phyloP scores from a whole-genome alignment of 2,797 vertebrate genomes.

The Acanthurus leucopareius region DNA sequence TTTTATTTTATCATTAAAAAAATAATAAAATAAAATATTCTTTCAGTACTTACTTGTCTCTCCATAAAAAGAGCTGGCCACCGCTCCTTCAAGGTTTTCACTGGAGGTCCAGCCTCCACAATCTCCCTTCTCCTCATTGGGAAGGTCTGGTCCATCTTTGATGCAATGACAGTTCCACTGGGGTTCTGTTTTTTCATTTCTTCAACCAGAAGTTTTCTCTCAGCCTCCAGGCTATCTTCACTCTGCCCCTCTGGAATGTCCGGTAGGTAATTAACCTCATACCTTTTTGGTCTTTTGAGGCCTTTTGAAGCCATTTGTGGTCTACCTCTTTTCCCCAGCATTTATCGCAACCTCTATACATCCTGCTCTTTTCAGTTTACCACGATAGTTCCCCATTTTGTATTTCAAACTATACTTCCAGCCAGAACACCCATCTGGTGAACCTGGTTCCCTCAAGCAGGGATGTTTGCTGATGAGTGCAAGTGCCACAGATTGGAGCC shows the following conservation, averaged over 20 bases:
- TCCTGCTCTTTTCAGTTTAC: background rate
- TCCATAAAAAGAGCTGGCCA: conserved; percentile 2
- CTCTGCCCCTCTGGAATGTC: background rate
- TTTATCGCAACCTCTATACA: background rate
- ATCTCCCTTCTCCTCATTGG: background rate
- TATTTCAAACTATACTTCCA: conserved; percentile 11
- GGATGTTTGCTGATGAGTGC: conserved; percentile 2
- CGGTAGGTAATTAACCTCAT: background rate
- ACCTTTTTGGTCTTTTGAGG: background rate
- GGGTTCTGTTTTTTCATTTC: background rate
- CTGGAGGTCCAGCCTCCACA: background rate
- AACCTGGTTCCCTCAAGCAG: background rate
- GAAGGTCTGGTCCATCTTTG: background rate
- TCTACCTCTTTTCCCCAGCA: background rate
- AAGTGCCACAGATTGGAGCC: background rate
- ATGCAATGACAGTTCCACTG: background rate
- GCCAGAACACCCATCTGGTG: conserved; percentile 30
- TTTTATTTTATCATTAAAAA: background rate
- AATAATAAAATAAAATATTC: background rate
- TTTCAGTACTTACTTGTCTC: background rate
- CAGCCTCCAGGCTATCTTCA: background rate
- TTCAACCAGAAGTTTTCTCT: background rate
- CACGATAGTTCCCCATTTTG: background rate
- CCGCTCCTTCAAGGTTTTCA: background rate
- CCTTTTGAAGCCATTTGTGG: background rate